Conservation (phyloP, 2,888 invertebrate genomes). For the Baccha elongata region DNA sequence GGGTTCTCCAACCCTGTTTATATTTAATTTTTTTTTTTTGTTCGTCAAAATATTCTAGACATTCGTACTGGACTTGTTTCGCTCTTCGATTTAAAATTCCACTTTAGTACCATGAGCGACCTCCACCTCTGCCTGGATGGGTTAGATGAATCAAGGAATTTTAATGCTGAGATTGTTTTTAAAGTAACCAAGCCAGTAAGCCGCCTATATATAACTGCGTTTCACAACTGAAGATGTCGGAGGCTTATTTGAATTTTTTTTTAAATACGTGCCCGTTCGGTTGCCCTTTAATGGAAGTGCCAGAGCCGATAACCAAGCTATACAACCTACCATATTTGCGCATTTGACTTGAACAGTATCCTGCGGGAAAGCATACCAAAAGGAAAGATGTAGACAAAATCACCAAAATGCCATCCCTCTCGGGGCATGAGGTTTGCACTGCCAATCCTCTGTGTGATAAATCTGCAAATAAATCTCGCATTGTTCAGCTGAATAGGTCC, state of each 20-base stretch:
- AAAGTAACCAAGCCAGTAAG: no score
- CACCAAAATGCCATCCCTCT: constrained; percentile 43
- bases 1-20: constrained; percentile 39
- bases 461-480: constrained; percentile 75
- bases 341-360: constrained; percentile 36
- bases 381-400: constrained; percentile 14
- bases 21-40: constrained; percentile 18
- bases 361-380: constrained; percentile 52
- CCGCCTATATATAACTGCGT: constrained; percentile 10
- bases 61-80: constrained; percentile 52
- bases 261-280: constrained; percentile 1
- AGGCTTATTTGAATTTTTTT: constrained; percentile 67
- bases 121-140: constrained; percentile 4
- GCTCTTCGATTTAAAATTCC: constrained; percentile 68
- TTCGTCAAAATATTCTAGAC: constrained; percentile 45
- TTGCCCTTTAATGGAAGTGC: constrained; percentile 64
- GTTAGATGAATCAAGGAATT: constrained; percentile 69
- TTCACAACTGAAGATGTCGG: constrained; percentile 46
- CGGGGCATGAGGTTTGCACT: constrained; percentile 49
- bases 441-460: constrained; percentile 74
- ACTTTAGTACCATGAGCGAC: constrained; percentile 11
- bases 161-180: constrained; percentile 70
- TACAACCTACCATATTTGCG: constrained; percentile 55
- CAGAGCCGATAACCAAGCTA: constrained; percentile 25
- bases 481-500: constrained; percentile 68